Conservation (phyloP, 2,797 vertebrate species). For the Falco concolor region DNA sequence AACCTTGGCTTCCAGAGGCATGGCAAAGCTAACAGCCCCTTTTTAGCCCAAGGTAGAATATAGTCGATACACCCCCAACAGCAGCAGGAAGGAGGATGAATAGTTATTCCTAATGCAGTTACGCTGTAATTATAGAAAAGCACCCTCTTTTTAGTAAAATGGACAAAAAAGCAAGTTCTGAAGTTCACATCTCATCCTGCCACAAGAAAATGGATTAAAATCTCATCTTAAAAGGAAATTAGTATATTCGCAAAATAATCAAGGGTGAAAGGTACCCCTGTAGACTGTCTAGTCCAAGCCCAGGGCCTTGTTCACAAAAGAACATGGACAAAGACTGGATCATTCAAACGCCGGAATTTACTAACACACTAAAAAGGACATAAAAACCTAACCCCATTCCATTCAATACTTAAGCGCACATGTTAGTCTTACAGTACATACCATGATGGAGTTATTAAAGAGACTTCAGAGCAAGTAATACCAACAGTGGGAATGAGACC, state of each 20-base stretch:
- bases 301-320: not conserved
- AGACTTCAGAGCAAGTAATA: not conserved
- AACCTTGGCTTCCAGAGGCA: not conserved
- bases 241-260: not conserved
- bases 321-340: not conserved
- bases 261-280: not conserved
- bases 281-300: not conserved
- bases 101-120: not conserved
- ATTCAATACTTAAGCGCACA: not conserved
- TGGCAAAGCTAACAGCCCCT: not conserved
- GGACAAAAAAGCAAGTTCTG: not conserved
- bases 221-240: not conserved
- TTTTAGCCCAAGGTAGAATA: not conserved
- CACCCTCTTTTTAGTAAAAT: not conserved
- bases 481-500: not conserved
- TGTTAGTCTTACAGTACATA: not conserved
- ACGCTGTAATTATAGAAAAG: not conserved
- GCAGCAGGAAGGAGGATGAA: not conserved
- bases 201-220: not conserved
- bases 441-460: not conserved
- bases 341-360: not conserved
- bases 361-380: not conserved
- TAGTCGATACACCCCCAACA: not conserved
- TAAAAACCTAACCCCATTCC: not conserved
- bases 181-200: not conserved